phyloP scores from a whole-genome alignment of 2,888 invertebrate species.

The Leptinotarsa rubiginosa region DNA sequence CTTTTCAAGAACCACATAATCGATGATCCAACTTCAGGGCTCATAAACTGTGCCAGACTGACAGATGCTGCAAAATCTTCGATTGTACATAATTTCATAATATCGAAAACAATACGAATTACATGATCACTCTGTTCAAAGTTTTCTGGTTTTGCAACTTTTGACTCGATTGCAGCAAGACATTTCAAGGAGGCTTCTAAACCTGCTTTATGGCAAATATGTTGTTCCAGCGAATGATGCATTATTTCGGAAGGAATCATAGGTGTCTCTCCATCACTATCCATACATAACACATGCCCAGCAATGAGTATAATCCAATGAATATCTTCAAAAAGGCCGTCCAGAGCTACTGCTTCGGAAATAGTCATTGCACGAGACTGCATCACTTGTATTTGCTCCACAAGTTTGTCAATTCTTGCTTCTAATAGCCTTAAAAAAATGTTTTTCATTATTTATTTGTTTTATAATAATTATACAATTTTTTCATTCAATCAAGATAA shows the following conservation, averaged over 20 bases:
- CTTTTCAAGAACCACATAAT: constrained; percentile 83
- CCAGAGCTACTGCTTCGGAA: constrained; percentile 64
- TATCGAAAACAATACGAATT: constrained; percentile 73
- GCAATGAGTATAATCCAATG: constrained; percentile 89
- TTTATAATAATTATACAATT: too few species aligned
- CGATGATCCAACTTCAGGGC: constrained; percentile 83
- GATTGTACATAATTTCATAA: constrained; percentile 80
- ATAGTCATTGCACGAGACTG: constrained; percentile 63
- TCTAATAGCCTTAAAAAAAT: constrained; percentile 60
- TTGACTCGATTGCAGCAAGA: constrained; percentile 43
- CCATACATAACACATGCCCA: constrained; percentile 77
- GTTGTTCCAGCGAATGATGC: constrained; percentile 68
- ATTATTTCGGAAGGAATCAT: constrained; percentile 76
- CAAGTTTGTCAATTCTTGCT: constrained; percentile 59
- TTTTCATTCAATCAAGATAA: too few species aligned
- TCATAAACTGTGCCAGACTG: constrained; percentile 75
- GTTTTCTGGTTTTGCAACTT: constrained; percentile 61
- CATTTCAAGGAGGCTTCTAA: constrained; percentile 62
- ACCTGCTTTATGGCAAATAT: constrained; percentile 57
- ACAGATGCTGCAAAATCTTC: constrained; percentile 79
- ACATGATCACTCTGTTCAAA: constrained; percentile 66
- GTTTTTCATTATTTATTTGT: background rate
- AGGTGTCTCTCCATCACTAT: constrained; percentile 75
- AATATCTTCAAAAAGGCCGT: constrained; percentile 85
- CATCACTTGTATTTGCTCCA: constrained; percentile 61